Evolutionary conservation across 2,797 vertebrate genomes (phyloP), one percentile per base, ranked within the genome.

Genomic region (Decapterus maruadsi): DNA sequence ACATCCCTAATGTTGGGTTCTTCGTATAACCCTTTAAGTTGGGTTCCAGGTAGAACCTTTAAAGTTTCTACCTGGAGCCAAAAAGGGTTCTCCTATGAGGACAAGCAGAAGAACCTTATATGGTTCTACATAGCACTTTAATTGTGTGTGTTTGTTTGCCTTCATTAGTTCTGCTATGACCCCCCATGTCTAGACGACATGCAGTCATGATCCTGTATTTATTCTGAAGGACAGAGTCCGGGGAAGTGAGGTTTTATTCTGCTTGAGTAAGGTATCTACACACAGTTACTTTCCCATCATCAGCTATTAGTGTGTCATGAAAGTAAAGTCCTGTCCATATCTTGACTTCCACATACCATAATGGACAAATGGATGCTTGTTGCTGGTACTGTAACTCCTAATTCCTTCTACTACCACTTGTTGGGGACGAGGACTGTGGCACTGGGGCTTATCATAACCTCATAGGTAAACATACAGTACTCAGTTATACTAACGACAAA

Each of bases 401-500:
- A 26, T 54, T 20, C 14, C 45, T 48, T 2, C 3, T 12, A 10
- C 8, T 20, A n/a, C n/a, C 1, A 11, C 19, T 53, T 53, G 50
- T 22, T 51, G n/a, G 48, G 11, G 9, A 51, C 17, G 12, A 12
- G 4, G 5, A 4, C 11, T 22, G 50, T 6, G 12, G 50, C 4
- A 6, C 11, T 10, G 11, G 13, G 48, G 19, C 48, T 20, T 50
- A 20, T 20, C 48, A n/a, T n/a, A n/a, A n/a, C 48, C 20, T 22
- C 22, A 22, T 12, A 22, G n/a, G n/a, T 22, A 22, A 22, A 51
- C 2, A 5, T 53, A n/a, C n/a, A n/a, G n/a, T 10, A 14, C 51
- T 31, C n/a, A 50, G 10, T 48, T 54, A 57, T 56, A 66, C 56
- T 67, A n/a, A 29, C 10, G 48, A n/a, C 46, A 50, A 50, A 7